phyloP scores from a whole-genome alignment of 1,140 invertebrate species.

The Oppia nitens region DNA sequence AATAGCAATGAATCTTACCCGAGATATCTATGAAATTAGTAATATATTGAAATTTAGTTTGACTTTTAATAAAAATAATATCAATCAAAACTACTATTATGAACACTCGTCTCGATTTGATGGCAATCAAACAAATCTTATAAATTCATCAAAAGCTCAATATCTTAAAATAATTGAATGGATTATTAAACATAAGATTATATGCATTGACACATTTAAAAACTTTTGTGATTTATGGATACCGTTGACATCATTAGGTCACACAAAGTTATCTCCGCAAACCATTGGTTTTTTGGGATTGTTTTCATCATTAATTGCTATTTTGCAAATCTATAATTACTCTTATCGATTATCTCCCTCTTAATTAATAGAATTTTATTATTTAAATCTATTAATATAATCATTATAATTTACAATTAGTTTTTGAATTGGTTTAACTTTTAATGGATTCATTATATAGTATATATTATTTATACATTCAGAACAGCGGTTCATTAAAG shows the following conservation, averaged over 20 bases:
- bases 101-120: neutral
- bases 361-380: neutral
- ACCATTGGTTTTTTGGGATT: conserved; percentile 55
- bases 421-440: too few species aligned
- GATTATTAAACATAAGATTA: conserved; percentile 35
- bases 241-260: conserved; percentile 55
- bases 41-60: neutral
- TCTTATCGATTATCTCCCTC: neutral
- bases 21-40: conserved; percentile 60
- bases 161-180: neutral
- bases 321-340: conserved; percentile 25
- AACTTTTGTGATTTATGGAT: conserved; percentile 71
- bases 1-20: conserved; percentile 51
- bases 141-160: neutral
- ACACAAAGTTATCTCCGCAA: conserved; percentile 51
- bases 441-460: too few species aligned
- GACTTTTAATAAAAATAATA: neutral
- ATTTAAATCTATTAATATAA: neutral
- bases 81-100: neutral
- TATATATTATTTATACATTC: neutral
- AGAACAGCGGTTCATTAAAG: neutral
- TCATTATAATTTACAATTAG: too few species aligned
- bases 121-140: neutral
- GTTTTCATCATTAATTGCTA: conserved; percentile 52
- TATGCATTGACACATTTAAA: conserved; percentile 60